phyloP scores from a whole-genome alignment of 64 coral and sea anemone species.

The Platygyra sinensis region DNA sequence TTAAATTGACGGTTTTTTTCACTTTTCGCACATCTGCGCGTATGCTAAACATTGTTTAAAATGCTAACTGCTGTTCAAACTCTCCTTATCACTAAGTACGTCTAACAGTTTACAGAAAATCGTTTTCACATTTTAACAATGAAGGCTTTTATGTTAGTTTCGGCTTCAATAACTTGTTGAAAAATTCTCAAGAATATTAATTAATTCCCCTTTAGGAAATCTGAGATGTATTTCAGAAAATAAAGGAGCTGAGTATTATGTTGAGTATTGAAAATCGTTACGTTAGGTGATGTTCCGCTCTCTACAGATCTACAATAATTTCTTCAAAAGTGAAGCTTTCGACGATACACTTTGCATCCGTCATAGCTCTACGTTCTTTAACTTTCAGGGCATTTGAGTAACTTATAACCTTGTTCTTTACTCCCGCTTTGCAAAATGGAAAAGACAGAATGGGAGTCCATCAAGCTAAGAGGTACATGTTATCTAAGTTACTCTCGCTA shows the following conservation, averaged over 20 bases:
- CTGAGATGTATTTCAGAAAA: not conserved
- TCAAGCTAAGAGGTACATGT: not conserved
- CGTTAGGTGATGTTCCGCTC: not conserved
- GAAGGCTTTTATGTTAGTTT: not conserved
- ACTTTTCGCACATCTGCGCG: not conserved
- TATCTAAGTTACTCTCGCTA: not conserved
- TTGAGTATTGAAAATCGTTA: not conserved
- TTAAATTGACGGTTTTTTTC: not conserved
- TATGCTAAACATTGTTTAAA: not conserved
- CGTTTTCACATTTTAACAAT: not conserved
- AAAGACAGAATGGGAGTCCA: not conserved
- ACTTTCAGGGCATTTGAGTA: not conserved
- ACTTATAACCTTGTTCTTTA: not conserved
- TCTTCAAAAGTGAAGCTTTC: not conserved
- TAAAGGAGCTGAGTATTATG: not conserved
- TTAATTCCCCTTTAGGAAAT: not conserved
- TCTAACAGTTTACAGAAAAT: not conserved
- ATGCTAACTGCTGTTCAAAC: not conserved
- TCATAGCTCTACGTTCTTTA: not conserved
- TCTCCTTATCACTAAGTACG: not conserved
- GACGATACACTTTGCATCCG: not conserved
- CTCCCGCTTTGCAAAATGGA: not conserved
- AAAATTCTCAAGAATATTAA: not conserved
- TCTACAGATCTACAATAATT: slow-evolving; percentile 11
- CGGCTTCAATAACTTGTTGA: not conserved